Evolutionary conservation across 1,140 invertebrate genomes (phyloP).

Genomic region (Drosophila parabipectinata): DNA sequence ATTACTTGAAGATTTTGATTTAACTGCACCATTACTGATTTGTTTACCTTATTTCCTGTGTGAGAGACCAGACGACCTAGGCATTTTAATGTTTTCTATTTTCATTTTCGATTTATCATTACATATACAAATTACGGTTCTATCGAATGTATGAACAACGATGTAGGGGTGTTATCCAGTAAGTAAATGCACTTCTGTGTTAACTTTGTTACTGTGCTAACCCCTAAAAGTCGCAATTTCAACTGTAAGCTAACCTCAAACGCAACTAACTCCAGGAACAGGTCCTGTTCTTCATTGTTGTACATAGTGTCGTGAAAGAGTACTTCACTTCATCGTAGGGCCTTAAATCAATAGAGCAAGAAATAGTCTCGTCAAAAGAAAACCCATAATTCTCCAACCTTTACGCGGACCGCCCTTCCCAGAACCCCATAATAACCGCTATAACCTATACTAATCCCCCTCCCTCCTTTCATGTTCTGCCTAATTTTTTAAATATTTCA

Average conservation of each 20-base stretch:
- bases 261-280: constrained; percentile 53
- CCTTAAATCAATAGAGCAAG: constrained; percentile 21
- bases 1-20: constrained; percentile 56
- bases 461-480: constrained; percentile 7
- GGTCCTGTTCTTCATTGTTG: constrained; percentile 18
- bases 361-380: constrained; percentile 76
- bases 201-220: constrained; percentile 65
- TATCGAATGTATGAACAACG: constrained; percentile 40
- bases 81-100: constrained; percentile 60
- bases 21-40: constrained; percentile 64
- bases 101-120: constrained; percentile 65
- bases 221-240: constrained; percentile 33
- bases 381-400: constrained; percentile 17
- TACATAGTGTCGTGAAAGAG: constrained; percentile 9
- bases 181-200: constrained; percentile 86
- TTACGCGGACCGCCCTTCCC: constrained; percentile 22
- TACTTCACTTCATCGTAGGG: constrained; percentile 39
- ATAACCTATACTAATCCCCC: constrained; percentile 34
- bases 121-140: constrained; percentile 63
- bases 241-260: constrained; percentile 62
- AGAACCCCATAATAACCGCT: constrained; percentile 8
- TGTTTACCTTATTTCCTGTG: constrained; percentile 30
- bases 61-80: constrained; percentile 26
- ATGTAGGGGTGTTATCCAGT: constrained; percentile 91
- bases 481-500: constrained; percentile 33